Evolutionary conservation across 2,888 invertebrate species (phyloP).

Genomic region (Nomada flava): DNA sequence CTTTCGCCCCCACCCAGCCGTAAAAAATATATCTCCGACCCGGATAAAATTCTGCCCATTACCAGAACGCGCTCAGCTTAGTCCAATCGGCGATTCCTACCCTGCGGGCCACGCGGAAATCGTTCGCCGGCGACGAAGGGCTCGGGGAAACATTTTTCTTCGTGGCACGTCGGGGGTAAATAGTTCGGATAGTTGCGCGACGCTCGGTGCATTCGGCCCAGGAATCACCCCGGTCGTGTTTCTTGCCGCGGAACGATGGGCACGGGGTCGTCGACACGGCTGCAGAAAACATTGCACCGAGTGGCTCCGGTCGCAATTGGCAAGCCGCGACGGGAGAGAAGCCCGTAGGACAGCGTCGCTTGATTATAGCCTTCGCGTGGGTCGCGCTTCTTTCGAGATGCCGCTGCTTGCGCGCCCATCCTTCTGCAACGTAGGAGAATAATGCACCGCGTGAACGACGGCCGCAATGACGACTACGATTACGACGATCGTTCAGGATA

Average conservation of each 20-base stretch:
- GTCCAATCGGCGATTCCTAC: neutral
- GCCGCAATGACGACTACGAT: slow-evolving; percentile 44
- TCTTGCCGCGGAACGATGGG: slow-evolving; percentile 59
- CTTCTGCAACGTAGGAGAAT: slow-evolving; percentile 35
- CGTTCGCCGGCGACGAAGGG: neutral
- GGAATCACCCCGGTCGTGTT: slow-evolving; percentile 46
- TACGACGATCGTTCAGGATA: slow-evolving; percentile 25
- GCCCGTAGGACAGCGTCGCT: slow-evolving; percentile 62
- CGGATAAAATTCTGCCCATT: neutral
- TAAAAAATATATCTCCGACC: neutral
- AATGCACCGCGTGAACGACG: slow-evolving; percentile 46
- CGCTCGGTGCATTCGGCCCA: slow-evolving; percentile 37
- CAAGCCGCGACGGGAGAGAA: slow-evolving; percentile 47
- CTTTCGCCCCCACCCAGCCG: neutral
- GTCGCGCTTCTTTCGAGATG: slow-evolving; percentile 63
- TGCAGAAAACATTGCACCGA: slow-evolving; percentile 57
- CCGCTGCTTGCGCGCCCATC: slow-evolving; percentile 6
- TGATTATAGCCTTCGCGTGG: slow-evolving; percentile 72
- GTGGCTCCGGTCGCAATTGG: slow-evolving; percentile 64
- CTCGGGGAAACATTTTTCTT: neutral
- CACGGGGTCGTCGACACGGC: slow-evolving; percentile 64
- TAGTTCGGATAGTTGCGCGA: slow-evolving; percentile 40
- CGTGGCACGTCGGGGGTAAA: slow-evolving; percentile 13
- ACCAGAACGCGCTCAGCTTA: neutral
- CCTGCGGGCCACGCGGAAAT: neutral